Percentiles rank a stretch among this genome's conserved stretches.
These are phyloP conservation scores for Neosilurus hyrtlii DNA, from an alignment of 2,797 vertebrate species.

Conservation along the genomic window DNA sequence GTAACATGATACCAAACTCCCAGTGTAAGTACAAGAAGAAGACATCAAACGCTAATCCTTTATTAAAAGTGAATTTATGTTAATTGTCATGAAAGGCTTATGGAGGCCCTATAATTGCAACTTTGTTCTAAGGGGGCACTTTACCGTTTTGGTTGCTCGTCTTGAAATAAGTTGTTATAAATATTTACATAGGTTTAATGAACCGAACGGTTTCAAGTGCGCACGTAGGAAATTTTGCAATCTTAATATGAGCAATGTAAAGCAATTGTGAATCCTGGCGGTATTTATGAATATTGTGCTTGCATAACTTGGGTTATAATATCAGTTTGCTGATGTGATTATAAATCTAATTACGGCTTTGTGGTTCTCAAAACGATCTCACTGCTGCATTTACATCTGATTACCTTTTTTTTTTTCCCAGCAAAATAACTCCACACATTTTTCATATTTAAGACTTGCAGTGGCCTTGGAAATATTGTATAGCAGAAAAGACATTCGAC, in stretches of 20 bases:
- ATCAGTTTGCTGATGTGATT: conserved; percentile 18
- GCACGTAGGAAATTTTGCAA: background rate
- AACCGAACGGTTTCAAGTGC: background rate
- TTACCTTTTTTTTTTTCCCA: background rate
- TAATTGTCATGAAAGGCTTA: background rate
- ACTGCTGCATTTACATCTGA: background rate
- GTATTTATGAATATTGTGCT: background rate
- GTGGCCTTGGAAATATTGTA: background rate
- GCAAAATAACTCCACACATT: conserved; percentile 8
- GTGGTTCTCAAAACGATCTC: conserved; percentile 7
- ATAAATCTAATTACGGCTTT: background rate
- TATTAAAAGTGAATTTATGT: background rate
- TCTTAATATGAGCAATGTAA: background rate
- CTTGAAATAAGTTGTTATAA: background rate
- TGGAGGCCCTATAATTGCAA: background rate
- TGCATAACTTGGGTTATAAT: background rate
- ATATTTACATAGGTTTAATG: background rate
- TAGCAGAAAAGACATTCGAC: background rate
- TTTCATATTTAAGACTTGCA: background rate
- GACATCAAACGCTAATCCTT: background rate
- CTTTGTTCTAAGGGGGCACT: background rate
- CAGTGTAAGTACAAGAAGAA: background rate
- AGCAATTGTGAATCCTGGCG: background rate
- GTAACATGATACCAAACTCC: background rate
- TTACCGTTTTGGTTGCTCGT: too few relatives aligned